phyloP scores from a whole-genome alignment of 2,113 vertebrate species.

The Heptranchias perlo region DNA sequence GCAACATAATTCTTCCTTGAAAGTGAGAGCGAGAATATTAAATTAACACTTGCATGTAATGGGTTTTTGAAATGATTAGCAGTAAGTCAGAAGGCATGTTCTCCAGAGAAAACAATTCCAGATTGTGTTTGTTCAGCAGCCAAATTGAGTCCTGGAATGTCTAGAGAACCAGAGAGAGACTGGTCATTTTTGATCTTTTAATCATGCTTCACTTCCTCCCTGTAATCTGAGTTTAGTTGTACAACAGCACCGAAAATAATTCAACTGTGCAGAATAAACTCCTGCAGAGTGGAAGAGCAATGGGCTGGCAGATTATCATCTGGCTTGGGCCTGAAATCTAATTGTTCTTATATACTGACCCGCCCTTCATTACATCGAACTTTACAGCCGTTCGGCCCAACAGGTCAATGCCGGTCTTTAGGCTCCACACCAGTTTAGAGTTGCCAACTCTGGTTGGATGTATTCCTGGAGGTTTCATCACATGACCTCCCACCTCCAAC shows the following conservation, averaged over 20 bases:
- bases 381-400: no score
- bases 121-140: conserved; percentile 11
- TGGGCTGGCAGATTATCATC: background rate
- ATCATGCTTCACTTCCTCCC: background rate
- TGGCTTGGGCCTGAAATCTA: no score
- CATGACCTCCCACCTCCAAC: no score
- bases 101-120: background rate
- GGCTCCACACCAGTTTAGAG: no score
- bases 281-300: background rate
- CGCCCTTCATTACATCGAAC: no score
- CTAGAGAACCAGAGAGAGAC: background rate
- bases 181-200: conserved; percentile 23
- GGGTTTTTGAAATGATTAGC: background rate
- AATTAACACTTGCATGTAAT: background rate
- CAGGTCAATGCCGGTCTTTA: no score
- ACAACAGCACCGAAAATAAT: background rate
- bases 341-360: no score
- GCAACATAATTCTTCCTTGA: background rate
- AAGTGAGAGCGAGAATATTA: background rate
- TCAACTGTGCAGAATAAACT: background rate
- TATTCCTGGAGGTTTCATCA: no score
- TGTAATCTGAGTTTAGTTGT: background rate
- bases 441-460: no score
- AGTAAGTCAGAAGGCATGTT: background rate
- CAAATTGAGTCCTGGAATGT: background rate